Conservation (phyloP, 2,888 invertebrate species). For the Mamestra brassicae region DNA sequence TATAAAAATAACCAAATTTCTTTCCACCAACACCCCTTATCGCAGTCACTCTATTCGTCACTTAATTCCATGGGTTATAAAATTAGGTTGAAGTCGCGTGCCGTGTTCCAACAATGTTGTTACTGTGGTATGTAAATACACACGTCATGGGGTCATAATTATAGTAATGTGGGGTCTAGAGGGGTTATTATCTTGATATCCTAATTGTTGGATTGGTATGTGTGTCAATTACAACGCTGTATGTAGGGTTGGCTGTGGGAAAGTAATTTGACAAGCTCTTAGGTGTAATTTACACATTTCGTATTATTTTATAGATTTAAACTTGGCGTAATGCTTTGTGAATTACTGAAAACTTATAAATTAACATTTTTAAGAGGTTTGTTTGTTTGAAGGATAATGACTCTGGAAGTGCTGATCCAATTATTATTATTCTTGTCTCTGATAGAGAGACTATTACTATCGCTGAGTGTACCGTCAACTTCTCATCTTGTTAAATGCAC, state of each 20-base stretch:
- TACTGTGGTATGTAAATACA: slow-evolving; percentile 65
- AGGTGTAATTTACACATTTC: no score
- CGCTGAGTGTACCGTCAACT: no score
- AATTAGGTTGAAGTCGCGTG: slow-evolving; percentile 57
- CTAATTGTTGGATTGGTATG: slow-evolving; percentile 33
- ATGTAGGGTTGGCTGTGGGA: not conserved
- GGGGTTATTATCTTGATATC: slow-evolving; percentile 62
- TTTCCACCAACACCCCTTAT: not conserved
- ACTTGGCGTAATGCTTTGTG: no score
- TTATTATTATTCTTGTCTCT: no score
- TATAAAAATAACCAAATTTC: not conserved
- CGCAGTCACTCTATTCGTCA: slow-evolving; percentile 42
- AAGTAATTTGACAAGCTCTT: not conserved
- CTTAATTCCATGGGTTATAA: slow-evolving; percentile 47
- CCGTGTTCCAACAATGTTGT: slow-evolving; percentile 46
- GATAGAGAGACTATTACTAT: no score
- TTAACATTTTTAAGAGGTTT: not conserved
- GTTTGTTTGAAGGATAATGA: not conserved
- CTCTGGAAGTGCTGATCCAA: not conserved
- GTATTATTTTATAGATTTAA: no score
- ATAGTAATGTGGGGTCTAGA: slow-evolving; percentile 43
- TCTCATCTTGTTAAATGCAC: no score
- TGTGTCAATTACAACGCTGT: not conserved
- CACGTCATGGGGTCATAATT: slow-evolving; percentile 52
- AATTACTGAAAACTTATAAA: no score